Conservation (phyloP, 2,797 vertebrate species). For the Protosalanx chinensis region DNA sequence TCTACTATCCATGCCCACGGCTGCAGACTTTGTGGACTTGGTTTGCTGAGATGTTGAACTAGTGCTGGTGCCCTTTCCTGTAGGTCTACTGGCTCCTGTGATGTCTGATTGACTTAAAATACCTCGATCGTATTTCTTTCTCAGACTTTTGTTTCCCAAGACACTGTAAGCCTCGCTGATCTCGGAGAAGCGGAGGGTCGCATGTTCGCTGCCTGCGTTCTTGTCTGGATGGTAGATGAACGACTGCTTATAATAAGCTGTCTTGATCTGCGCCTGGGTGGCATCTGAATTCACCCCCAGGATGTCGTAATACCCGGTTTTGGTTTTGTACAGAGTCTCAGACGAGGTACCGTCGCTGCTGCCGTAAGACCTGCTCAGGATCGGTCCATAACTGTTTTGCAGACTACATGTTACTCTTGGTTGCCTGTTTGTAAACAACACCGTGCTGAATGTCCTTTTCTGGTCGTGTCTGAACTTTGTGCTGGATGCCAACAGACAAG, state of each 20-base stretch:
- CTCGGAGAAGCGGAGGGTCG: conserved; percentile 77
- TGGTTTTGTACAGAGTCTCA: conserved; percentile 59
- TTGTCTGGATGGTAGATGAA: conserved; percentile 86
- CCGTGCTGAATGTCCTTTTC: conserved; percentile 1
- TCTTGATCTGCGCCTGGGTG: conserved; percentile 87
- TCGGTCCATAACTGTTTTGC: not conserved
- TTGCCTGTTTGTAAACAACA: not conserved
- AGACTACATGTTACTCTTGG: not conserved
- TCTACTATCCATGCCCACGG: accelerated
- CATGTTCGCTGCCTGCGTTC: conserved; percentile 77
- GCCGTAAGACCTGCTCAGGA: conserved; percentile 37
- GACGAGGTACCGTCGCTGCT: conserved; percentile 2
- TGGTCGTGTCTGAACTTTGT: not conserved
- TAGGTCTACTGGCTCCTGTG: conserved; percentile 42
- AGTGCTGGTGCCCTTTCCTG: conserved; percentile 26
- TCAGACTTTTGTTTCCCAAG: conserved; percentile 77
- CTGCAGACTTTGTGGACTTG: not conserved
- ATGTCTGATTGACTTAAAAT: conserved; percentile 73
- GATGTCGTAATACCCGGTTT: conserved; percentile 79
- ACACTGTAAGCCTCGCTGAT: conserved; percentile 86
- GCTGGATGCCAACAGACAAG: not conserved
- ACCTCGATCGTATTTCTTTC: conserved; percentile 87
- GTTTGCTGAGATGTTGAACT: not conserved
- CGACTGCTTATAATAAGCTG: conserved; percentile 88
- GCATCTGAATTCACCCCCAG: conserved; percentile 72